Base-by-base conservation (phyloP, 2,797 vertebrate species). In the Orientallactaga sibirica region DNA sequence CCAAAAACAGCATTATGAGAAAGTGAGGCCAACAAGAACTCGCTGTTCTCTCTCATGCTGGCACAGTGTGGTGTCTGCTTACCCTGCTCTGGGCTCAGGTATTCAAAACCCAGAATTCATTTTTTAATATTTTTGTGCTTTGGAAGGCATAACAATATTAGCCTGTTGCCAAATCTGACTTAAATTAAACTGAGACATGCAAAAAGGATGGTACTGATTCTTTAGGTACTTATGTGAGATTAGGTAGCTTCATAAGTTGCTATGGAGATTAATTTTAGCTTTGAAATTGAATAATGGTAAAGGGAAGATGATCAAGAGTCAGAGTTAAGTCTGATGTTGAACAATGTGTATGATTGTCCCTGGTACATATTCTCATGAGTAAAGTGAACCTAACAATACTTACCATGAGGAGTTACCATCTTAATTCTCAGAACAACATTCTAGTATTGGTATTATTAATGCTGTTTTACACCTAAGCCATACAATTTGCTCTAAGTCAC, bases 161-260 rank as follows among this genome's bases (percentile, higher is more conserved):
- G 93, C 89, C 88, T 84, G 67, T 96, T 95, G 94, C 92, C 93
- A 97, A 94, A 37, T 37, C 81, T 95, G 95, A 86, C 92, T 97
- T 97, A 98, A 98, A 98, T 98, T 97, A 98, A 97, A 98, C 93
- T 86, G 95, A 98, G 80, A 92, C 94, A 97, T 97, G 97, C 95
- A 96, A 61, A 48, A 95, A 91, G 93, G 94, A 97, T 95, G 94
- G 94, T 79, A 80, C 90, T 74, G 87, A 89, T 96, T 96, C 82
- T 71, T 96, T 94, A 91, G 73, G 80, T 92, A 80, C 94, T 93
- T 77, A 18, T 93, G 87, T 68, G 79, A 97, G 77, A 97, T 92
- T 84, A 80, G 90, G 93, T 95, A 96, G 97, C 92, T 95, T 98
- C 96, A 97, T 97, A 75, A 91, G 98, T 98, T 98, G 97, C 98